Conservation (phyloP, 2,797 vertebrate species). For the Serranus cabrilla region DNA sequence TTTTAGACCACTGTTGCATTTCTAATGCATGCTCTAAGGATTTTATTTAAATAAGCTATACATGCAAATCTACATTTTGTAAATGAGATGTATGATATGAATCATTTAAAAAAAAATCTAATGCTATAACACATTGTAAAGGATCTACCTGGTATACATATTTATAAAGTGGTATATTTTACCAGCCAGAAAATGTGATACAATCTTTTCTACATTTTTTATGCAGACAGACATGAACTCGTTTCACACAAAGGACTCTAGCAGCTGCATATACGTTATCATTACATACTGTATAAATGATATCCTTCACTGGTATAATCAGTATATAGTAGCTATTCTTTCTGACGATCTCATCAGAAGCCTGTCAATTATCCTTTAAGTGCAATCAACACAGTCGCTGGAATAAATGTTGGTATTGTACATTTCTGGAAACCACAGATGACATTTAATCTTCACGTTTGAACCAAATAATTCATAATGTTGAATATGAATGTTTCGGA, state of each 20-base stretch:
- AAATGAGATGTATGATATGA: background rate
- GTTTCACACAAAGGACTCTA: background rate
- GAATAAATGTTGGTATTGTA: background rate
- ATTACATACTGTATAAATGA: background rate
- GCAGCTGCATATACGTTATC: background rate
- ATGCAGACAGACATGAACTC: background rate
- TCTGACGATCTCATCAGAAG: slow-evolving; percentile 12
- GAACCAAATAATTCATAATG: no score
- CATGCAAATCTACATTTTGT: no score
- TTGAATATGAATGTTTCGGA: no score
- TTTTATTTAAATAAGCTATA: background rate
- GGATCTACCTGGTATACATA: no score
- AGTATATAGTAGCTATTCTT: background rate
- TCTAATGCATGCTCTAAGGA: background rate
- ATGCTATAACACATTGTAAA: no score
- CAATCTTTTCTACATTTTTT: background rate
- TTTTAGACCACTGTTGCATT: background rate
- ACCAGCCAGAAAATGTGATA: background rate
- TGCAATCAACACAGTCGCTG: background rate
- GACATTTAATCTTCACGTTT: no score
- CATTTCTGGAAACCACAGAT: no score
- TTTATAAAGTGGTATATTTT: no score
- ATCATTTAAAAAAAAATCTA: background rate
- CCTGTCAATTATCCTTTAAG: slow-evolving; percentile 8
- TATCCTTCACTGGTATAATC: background rate